Conservation (phyloP, 1,140 invertebrate species). For the Brachionus plicatilis region DNA sequence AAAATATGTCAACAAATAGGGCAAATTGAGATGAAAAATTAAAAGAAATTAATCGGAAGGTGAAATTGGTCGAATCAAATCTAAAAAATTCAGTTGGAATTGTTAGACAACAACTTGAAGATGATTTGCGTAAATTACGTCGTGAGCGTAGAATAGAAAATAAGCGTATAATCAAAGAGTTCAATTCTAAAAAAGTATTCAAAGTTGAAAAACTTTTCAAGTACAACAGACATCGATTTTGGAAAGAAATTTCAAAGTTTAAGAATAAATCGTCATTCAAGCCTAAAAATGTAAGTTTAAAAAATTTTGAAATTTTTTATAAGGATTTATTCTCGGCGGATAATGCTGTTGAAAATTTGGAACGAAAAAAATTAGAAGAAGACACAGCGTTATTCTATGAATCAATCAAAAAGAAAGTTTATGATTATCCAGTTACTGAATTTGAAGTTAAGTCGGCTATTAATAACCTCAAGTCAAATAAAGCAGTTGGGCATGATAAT, state of each 20-base stretch:
- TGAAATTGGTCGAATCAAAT: no score
- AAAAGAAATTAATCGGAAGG: no score
- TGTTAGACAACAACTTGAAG: no score
- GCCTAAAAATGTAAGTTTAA: slow-evolving; percentile 4
- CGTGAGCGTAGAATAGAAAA: no score
- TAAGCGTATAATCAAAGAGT: no score
- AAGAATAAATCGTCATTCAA: slow-evolving; percentile 6
- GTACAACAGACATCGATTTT: not conserved
- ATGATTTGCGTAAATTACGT: no score
- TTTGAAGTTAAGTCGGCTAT: not conserved
- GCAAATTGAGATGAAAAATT: no score
- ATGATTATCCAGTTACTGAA: slow-evolving; percentile 10
- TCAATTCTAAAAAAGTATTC: no score
- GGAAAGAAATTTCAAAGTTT: not conserved
- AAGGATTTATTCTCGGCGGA: not conserved
- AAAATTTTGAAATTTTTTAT: not conserved
- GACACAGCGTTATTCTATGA: not conserved
- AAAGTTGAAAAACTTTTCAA: no score
- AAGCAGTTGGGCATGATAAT: not conserved
- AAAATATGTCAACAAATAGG: no score
- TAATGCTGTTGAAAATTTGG: not conserved
- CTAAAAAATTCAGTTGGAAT: no score
- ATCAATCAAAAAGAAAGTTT: not conserved
- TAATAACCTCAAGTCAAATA: not conserved
- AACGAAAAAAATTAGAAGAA: not conserved